Evolutionary conservation across 1,140 invertebrate species (phyloP).

Genomic region (Scaptomyza montana): DNA sequence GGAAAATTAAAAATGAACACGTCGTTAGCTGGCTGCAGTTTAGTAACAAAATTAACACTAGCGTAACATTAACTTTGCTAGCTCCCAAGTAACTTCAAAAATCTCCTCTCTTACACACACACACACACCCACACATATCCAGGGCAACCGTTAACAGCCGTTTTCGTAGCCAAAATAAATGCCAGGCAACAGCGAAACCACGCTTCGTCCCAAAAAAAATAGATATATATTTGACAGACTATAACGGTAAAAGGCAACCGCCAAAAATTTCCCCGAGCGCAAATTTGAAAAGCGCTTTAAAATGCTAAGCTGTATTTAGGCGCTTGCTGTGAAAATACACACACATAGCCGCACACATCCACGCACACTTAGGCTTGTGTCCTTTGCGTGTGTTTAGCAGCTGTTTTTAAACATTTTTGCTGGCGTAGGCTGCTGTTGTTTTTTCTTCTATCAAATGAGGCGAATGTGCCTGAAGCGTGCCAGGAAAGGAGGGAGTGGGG

Average conservation of each 20-base stretch:
- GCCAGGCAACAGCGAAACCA: constrained; percentile 35
- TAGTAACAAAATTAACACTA: constrained; percentile 61
- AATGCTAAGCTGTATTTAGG: constrained; percentile 76
- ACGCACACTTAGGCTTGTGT: constrained; percentile 28
- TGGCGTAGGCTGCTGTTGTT: constrained; percentile 46
- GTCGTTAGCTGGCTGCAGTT: constrained; percentile 53
- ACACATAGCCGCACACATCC: background rate
- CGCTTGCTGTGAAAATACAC: constrained; percentile 28
- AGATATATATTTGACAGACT: constrained; percentile 28
- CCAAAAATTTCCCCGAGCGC: constrained; percentile 53
- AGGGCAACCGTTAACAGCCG: constrained; percentile 31
- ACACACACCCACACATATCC: constrained; percentile 7
- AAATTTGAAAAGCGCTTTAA: constrained; percentile 75
- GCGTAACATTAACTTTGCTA: constrained; percentile 34
- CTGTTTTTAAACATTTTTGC: constrained; percentile 76
- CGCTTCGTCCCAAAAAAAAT: background rate
- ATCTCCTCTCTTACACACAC: background rate
- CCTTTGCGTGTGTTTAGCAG: constrained; percentile 67
- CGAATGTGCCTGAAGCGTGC: constrained; percentile 11
- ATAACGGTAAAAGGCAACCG: constrained; percentile 41
- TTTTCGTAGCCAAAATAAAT: constrained; percentile 64
- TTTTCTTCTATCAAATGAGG: constrained; percentile 54
- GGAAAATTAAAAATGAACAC: constrained; percentile 62
- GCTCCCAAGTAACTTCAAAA: constrained; percentile 22
- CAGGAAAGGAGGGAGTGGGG: background rate